Percentiles rank a stretch among this genome's conserved stretches.
Evolutionary conservation across 2,797 vertebrate species (phyloP).

Genomic region (Cheirogaleus major): DNA sequence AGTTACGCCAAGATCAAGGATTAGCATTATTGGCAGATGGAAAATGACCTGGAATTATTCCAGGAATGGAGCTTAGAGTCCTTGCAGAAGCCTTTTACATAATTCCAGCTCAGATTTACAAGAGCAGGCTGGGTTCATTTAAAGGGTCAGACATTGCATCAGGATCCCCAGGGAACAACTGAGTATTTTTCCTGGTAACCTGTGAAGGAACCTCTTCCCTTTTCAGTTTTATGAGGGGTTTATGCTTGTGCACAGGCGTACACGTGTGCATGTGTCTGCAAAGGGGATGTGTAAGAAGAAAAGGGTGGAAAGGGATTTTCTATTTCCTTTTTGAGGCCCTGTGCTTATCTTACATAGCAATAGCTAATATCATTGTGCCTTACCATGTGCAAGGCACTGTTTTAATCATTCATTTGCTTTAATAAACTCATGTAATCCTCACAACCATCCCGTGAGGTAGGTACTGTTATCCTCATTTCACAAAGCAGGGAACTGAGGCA

Average conservation of each 20-base stretch:
- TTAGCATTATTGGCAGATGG: conserved; percentile 28
- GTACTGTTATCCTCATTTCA: background rate
- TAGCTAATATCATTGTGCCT: background rate
- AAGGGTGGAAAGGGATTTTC: background rate
- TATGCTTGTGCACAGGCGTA: background rate
- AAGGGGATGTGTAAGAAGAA: background rate
- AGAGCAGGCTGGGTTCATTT: background rate
- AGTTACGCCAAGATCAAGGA: background rate
- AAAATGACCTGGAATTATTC: conserved; percentile 37
- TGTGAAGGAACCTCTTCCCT: background rate
- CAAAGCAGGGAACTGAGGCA: background rate
- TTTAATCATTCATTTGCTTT: background rate
- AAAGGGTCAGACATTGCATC: background rate
- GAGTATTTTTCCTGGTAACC: background rate
- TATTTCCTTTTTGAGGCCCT: background rate
- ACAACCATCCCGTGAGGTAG: background rate
- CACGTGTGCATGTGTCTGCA: background rate
- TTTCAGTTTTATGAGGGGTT: background rate
- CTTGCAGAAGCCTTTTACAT: background rate
- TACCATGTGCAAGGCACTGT: background rate
- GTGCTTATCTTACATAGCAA: background rate
- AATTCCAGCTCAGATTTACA: background rate
- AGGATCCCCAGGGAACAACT: background rate
- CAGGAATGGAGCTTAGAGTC: background rate
- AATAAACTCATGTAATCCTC: background rate